Base-by-base conservation (phyloP, 2,113 vertebrate species). In the Oryzias woworae region DNA sequence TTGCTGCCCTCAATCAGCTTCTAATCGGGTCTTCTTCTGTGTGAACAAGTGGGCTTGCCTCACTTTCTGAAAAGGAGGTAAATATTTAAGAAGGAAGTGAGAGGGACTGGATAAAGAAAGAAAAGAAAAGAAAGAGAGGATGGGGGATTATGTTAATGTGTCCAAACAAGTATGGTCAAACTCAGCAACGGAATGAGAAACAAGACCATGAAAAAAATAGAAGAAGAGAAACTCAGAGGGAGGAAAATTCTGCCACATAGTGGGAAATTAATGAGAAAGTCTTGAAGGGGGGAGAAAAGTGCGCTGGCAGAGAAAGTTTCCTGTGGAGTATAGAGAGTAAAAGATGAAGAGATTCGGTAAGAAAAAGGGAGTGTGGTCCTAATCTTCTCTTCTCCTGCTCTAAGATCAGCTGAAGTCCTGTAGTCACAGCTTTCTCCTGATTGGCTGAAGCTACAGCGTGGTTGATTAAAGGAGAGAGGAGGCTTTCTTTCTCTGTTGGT, bases 101-200 rank as follows among this genome's bases (percentile, higher is more conserved):
- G 77, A 24, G 69, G 58, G 51, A 79, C 60, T 36, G 50, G 67
- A 55, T 5, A 1, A 65, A 52, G 44, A 49, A 23, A 31, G 53
- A 53, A 5, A 4, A 28, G 26, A 28, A 28, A 18, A 18, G 31
- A 62, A 51, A 50, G 78, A 56, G 31, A 67, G 14, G 51, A 48
- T 1, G 66, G 65, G 64, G 81, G 77, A 80, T 80, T 87, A 89
- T 84, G 86, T 69, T 71, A 84, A 87, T 87, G 61, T 67, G 3
- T 62, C 68, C 60, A 77, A 84, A 84, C 80, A 83, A 54, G 70
- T 53, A 24, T 10, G 31, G 72, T 54, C 49, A 55, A 69, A 66
- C 50, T 45, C 72, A 28, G 58, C 31, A 62, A 53, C 47, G 17
- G 56, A 71, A 50, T 47, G 47, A 15, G 49, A 24, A 28, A 51